Base-by-base conservation (phyloP, 1,140 invertebrate genomes). In the Pinna nobilis region DNA sequence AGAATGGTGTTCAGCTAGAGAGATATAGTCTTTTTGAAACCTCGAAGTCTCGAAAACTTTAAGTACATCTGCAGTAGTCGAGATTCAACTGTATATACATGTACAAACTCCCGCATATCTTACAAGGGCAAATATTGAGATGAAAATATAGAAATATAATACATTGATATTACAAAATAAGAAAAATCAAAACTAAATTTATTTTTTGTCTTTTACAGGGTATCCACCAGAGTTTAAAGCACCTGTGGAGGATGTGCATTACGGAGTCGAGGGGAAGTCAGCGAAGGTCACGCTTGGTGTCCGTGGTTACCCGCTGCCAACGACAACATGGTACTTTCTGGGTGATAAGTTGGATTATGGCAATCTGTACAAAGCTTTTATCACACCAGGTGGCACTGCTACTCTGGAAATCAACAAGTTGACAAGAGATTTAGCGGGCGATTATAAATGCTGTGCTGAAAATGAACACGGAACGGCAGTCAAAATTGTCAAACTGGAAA, bases 391-490 rank as follows among this genome's bases (percentile, higher is more conserved):
- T 47, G 83, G 79, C 41, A 63, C 35, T 76, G 59, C 82, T 11
- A 81, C 80, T 30, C 79, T 88, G 44, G 84, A 87, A 51, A 82
- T 88, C 41, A 41, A 71, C 28, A 74, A 79, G 15, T 74, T 87
- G 70, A 75, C 65, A 18, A 66, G 59, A 69, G 91, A 94, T 25
- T 96, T 98, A 89, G 94, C 94, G n/a, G 98, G 98, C 25, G 91
- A 93, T 63, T 99, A 98, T 88, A 97, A 97, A 88, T 97, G 96
- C 30, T 92, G 96, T 1, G 97, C 97, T 2, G 93, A 91, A 20
- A 99, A 99, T 89, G 95, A 97, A 82, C 94, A 97, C 85, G 98
- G 98, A 0, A 93, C 95, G 82, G 91, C 90, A 4, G 91, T 94
- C 18, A 96, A 97, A 84, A 91, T 93, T 18, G 94, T 98, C 3